These are phyloP conservation scores for Hoplodrina ambigua DNA, from an alignment of 2,888 invertebrate species.

Conservation along the genomic window DNA sequence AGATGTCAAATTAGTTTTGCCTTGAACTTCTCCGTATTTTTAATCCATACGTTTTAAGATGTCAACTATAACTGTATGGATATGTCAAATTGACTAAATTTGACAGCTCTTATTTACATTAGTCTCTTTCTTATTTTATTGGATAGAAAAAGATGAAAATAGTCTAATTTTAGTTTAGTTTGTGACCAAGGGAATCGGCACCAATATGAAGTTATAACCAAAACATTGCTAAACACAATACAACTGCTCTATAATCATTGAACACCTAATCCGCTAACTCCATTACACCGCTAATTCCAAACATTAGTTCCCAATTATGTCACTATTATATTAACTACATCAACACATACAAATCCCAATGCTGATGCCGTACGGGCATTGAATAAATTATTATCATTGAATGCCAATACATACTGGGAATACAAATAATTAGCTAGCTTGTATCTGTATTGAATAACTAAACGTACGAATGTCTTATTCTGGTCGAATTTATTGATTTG, in stretches of 20 bases:
- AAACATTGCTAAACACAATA: constrained; percentile 29
- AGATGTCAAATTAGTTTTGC: too few relatives aligned
- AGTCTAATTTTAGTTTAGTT: too few relatives aligned
- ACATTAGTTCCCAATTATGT: constrained; percentile 57
- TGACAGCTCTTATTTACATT: too few relatives aligned
- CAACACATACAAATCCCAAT: constrained; percentile 53
- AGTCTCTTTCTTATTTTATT: too few relatives aligned
- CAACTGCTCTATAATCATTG: constrained; percentile 45
- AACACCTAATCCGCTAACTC: constrained; percentile 51
- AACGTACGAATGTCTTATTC: neutral
- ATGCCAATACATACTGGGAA: constrained; percentile 42
- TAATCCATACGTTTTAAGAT: too few relatives aligned
- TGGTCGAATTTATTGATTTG: neutral
- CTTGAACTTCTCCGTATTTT: too few relatives aligned
- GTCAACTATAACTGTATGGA: too few relatives aligned
- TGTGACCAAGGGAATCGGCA: too few relatives aligned
- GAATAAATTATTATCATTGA: constrained; percentile 56
- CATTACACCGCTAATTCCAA: constrained; percentile 52
- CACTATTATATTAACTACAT: constrained; percentile 58
- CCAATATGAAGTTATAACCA: constrained; percentile 9
- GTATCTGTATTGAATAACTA: constrained; percentile 14
- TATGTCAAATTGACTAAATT: too few relatives aligned
- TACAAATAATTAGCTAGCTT: constrained; percentile 35
- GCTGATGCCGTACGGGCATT: constrained; percentile 30
- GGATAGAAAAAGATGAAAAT: too few relatives aligned